Base-by-base conservation (phyloP, 2,113 vertebrate species). In the Apodemus speciosus region DNA sequence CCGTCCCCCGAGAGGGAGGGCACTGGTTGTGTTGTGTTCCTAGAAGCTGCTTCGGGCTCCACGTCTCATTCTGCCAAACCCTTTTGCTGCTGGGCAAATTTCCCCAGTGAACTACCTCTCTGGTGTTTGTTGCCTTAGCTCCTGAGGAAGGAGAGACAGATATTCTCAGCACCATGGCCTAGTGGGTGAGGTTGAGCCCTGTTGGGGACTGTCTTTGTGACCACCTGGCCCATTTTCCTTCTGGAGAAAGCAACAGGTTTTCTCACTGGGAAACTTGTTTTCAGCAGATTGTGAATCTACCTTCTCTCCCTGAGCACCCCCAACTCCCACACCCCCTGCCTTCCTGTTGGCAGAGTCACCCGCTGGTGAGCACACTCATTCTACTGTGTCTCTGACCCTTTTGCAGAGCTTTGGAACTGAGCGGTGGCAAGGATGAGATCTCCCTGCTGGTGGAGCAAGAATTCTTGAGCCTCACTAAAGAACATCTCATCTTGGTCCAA, bases 401-500 rank as follows among this genome's bases (percentile, higher is more conserved):
- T 95, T 56, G 14, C 73, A 97, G 95, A 86, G 89, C 95, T 72
- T 83, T 94, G 88, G 95, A 96, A 56, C 90, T 94, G 53, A 90
- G 76, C 46, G 38, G 64, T 1, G 38, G 79, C 62, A 97, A 97
- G 75, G 96, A 97, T 10, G 94, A 97, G 66, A 97, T 97, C 85
- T 97, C 97, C 64, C 60, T 95, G 71, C 86, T 97, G 91, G 96
- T 98, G 96, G 96, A 98, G 76, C 96, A 97, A 58, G 95, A 98
- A 85, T 97, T 97, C 94, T 69, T 96, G 58, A 98, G 89, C 30
- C 97, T 98, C 64, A 91, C 96, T 38, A 81, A 97, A 77, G 98
- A 97, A 81, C 97, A 97, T 89, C 92, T 94, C 40, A 95, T 93
- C 23, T 91, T 98, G 43, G 68, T 96, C 62, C 46, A 96, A 49